Conservation (phyloP, 1,140 invertebrate genomes). For the Panagrolaimus sp. region DNA sequence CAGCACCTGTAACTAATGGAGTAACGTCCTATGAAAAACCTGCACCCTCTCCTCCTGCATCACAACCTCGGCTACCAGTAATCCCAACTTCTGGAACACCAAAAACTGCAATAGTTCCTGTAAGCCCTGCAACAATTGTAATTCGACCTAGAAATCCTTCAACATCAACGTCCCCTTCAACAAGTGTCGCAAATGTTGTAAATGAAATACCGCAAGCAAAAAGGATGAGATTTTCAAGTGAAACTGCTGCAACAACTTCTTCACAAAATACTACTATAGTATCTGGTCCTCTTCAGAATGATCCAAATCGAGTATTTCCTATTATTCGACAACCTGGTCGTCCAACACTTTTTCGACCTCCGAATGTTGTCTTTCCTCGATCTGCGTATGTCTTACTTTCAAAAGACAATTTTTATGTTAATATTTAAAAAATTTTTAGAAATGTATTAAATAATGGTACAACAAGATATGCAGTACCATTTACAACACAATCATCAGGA, state of each 20-base stretch:
- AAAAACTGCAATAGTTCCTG: neutral
- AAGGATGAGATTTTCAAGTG: neutral
- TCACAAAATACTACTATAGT: neutral
- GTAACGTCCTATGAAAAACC: neutral
- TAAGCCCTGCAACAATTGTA: neutral
- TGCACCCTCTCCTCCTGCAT: neutral
- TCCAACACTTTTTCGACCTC: neutral
- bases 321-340: neutral
- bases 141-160: constrained; percentile 1
- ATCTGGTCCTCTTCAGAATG: neutral
- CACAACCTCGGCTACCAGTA: neutral
- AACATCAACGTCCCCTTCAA: neutral
- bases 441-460: constrained; percentile 1
- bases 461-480: neutral
- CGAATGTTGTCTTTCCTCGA: constrained; percentile 9
- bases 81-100: neutral
- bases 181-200: neutral
- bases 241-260: neutral
- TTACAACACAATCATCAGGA: neutral
- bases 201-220: neutral
- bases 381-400: neutral
- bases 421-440: too few species aligned
- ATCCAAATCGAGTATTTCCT: neutral
- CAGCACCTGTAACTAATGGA: neutral
- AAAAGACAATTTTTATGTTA: too few species aligned